Conservation (phyloP, 2,888 invertebrate genomes). For the Atherix ibis region DNA sequence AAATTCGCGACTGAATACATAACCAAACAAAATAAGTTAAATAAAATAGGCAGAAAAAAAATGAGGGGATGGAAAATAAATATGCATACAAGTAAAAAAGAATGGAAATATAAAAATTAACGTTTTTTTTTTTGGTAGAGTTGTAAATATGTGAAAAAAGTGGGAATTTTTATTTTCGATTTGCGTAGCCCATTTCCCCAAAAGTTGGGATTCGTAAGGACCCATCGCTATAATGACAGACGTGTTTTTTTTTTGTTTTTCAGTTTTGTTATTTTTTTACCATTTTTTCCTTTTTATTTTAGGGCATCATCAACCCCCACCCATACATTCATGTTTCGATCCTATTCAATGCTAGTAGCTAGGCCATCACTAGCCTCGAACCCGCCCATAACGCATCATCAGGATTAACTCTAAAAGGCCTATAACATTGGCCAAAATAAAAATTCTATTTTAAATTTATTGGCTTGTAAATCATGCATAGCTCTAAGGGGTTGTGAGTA, state of each 20-base stretch:
- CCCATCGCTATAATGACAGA: too few relatives aligned
- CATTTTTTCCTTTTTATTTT: too few relatives aligned
- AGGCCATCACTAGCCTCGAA: too few relatives aligned
- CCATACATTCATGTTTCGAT: too few relatives aligned
- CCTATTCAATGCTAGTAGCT: too few relatives aligned
- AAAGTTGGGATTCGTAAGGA: too few relatives aligned
- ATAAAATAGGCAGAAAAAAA: not conserved
- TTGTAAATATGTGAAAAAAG: not conserved
- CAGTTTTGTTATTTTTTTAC: not conserved
- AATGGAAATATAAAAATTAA: not conserved
- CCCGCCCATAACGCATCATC: too few relatives aligned
- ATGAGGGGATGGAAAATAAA: not conserved
- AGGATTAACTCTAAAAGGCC: too few relatives aligned
- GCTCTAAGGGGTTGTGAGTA: not conserved
- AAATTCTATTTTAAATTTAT: slow-evolving; percentile 2
- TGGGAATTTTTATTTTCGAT: too few relatives aligned
- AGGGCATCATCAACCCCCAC: too few relatives aligned
- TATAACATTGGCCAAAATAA: slow-evolving; percentile 1
- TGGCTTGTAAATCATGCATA: slow-evolving; percentile 1
- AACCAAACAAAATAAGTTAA: not conserved
- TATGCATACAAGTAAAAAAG: not conserved
- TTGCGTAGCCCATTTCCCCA: too few relatives aligned
- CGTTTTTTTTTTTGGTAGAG: not conserved
- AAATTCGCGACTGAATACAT: slow-evolving; percentile 1
- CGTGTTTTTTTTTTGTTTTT: not conserved